These are phyloP conservation scores for Acanthurus leucopareius DNA, from an alignment of 2,797 vertebrate genomes.

Conservation along the genomic window DNA sequence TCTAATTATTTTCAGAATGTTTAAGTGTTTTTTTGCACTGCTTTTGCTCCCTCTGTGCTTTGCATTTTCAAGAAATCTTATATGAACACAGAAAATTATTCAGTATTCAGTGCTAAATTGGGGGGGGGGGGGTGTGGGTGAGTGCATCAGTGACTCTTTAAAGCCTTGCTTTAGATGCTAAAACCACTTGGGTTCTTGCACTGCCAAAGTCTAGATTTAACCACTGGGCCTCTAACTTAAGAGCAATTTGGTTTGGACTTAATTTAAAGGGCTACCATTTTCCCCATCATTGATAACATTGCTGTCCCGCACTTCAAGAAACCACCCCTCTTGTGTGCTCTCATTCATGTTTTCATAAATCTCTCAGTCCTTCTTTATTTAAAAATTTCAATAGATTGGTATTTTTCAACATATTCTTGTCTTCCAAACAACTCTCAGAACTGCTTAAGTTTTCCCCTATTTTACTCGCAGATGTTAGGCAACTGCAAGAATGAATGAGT, in stretches of 20 bases:
- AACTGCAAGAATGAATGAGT: too few relatives aligned
- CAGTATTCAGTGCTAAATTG: neutral
- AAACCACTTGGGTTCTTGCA: neutral
- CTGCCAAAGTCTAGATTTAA: neutral
- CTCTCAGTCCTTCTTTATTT: neutral
- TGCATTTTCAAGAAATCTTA: neutral
- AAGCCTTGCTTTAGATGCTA: neutral
- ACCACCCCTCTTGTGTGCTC: neutral
- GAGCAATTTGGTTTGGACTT: neutral
- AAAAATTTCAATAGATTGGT: too few relatives aligned
- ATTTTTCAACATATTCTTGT: too few relatives aligned
- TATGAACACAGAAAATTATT: neutral
- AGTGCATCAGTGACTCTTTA: neutral
- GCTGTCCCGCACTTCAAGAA: neutral
- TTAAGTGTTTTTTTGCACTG: neutral
- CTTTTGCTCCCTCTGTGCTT: neutral
- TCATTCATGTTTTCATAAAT: neutral
- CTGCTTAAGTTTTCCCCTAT: too few relatives aligned
- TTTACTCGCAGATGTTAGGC: neutral
- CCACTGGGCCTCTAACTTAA: neutral
- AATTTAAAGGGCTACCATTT: neutral
- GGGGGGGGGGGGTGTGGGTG: neutral
- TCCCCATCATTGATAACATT: neutral
- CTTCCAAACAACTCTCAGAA: too few relatives aligned
- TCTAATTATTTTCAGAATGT: slow-evolving; percentile 18